Conservation (phyloP, 1,140 invertebrate genomes). For the Drosophila suzukii region DNA sequence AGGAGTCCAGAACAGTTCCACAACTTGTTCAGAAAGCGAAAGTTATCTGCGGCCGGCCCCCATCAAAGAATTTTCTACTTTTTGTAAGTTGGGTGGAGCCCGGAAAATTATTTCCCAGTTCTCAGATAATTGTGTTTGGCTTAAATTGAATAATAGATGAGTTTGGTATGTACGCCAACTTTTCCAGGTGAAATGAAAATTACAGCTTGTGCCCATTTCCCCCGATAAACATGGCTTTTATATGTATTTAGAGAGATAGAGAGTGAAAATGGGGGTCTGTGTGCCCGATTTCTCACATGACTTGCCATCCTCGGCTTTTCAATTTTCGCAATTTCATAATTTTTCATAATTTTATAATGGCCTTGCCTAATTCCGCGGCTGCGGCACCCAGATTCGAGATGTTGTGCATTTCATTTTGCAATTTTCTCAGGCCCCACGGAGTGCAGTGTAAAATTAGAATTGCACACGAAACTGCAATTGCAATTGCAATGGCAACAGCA, state of each 20-base stretch:
- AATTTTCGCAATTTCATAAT: conserved; percentile 53
- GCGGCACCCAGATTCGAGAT: conserved; percentile 3
- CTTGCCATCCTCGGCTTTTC: conserved; percentile 27
- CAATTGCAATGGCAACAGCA: neutral
- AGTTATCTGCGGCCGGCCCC: conserved; percentile 11
- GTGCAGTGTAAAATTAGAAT: conserved; percentile 59
- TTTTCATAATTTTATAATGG: conserved; percentile 74
- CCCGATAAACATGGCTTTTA: conserved; percentile 8
- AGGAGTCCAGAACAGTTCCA: neutral
- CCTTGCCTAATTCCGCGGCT: conserved; percentile 51
- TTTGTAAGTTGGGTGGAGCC: conserved; percentile 4
- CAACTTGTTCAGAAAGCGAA: conserved; percentile 24
- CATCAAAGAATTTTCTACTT: conserved; percentile 15
- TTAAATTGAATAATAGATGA: conserved; percentile 39
- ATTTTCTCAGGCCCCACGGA: conserved; percentile 10
- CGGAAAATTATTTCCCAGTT: conserved; percentile 8
- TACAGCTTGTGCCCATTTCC: conserved; percentile 7
- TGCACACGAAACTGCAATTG: conserved; percentile 21
- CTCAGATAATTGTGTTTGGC: conserved; percentile 15
- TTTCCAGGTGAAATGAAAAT: conserved; percentile 16
- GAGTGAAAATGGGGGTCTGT: neutral
- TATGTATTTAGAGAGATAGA: neutral
- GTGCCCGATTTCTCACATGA: conserved; percentile 28
- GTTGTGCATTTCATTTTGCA: conserved; percentile 5
- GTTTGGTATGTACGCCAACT: neutral